These are phyloP conservation scores for Watsonalla cultraria DNA, from an alignment of 2,888 invertebrate genomes.

Conservation along the genomic window DNA sequence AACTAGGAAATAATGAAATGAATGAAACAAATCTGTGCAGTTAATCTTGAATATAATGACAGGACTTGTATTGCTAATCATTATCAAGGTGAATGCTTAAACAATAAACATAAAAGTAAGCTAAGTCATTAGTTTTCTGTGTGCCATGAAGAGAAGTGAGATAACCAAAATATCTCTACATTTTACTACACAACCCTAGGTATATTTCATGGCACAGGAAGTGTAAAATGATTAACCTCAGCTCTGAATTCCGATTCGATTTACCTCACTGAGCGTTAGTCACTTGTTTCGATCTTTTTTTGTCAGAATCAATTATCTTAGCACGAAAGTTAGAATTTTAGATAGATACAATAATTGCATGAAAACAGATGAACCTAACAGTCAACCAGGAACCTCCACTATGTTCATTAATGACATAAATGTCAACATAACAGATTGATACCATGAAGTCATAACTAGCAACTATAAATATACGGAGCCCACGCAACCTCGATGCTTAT, in stretches of 20 bases:
- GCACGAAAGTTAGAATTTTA: too few species aligned
- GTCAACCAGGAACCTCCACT: constrained; percentile 22
- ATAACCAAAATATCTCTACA: constrained; percentile 8
- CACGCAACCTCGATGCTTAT: constrained; percentile 52
- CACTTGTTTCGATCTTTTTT: constrained; percentile 24
- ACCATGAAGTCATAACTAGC: constrained; percentile 68
- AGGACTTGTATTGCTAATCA: too few species aligned
- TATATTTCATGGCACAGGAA: constrained; percentile 61
- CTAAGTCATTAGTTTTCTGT: too few species aligned
- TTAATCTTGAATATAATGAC: too few species aligned
- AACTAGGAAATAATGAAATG: too few species aligned
- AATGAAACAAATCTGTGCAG: too few species aligned
- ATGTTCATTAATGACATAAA: constrained; percentile 28
- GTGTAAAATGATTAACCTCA: constrained; percentile 57
- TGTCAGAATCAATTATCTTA: constrained; percentile 7
- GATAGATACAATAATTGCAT: not conserved
- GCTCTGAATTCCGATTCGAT: constrained; percentile 53
- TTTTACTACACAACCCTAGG: constrained; percentile 38
- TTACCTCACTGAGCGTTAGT: constrained; percentile 45
- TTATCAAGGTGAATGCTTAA: too few species aligned
- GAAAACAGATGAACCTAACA: constrained; percentile 10
- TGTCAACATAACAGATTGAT: constrained; percentile 38
- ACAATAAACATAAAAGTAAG: too few species aligned
- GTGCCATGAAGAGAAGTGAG: too few species aligned
- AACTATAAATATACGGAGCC: constrained; percentile 62